A percentile compares a stretch with the other conserved stretches of the same genome.
phyloP scores from a whole-genome alignment of 2,113 vertebrate species.

The Syngnathus typhle region DNA sequence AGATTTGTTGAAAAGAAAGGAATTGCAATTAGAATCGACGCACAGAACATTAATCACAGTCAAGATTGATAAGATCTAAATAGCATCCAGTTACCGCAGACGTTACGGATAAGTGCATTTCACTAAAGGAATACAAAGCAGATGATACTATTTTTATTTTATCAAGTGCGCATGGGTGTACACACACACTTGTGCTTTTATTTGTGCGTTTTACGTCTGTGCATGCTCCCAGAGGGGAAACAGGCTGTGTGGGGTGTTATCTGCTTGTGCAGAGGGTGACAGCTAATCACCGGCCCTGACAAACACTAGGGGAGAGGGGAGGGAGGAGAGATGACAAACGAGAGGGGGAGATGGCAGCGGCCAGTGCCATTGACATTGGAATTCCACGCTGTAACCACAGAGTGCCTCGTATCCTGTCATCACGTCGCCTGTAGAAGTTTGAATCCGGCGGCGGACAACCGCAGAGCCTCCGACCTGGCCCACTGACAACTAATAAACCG shows the following conservation, averaged over 20 bases:
- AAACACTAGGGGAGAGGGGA: constrained; percentile 60
- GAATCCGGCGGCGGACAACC: constrained; percentile 47
- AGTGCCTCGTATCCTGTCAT: constrained; percentile 57
- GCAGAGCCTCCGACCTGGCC: constrained; percentile 39
- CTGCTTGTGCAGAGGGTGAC: constrained; percentile 72
- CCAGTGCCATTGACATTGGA: constrained; percentile 64
- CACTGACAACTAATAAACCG: constrained; percentile 57
- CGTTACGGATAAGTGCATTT: constrained; percentile 22
- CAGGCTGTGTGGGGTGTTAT: constrained; percentile 70
- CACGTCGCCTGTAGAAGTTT: constrained; percentile 52
- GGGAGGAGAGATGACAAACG: constrained; percentile 50
- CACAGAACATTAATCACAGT: constrained; percentile 1
- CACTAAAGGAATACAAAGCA: constrained; percentile 29
- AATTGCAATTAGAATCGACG: constrained; percentile 6
- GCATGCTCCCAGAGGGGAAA: constrained; percentile 63
- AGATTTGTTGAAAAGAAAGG: constrained; percentile 16
- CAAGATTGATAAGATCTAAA: constrained; percentile 10
- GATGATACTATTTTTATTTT: constrained; percentile 20
- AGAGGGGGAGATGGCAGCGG: constrained; percentile 45
- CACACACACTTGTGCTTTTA: constrained; percentile 44
- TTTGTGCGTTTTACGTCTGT: constrained; percentile 54
- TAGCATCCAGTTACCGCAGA: constrained; percentile 6
- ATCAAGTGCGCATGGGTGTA: constrained; percentile 48
- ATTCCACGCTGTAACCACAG: constrained; percentile 59
- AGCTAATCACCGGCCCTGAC: constrained; percentile 74